Evolutionary conservation across 2,888 invertebrate genomes (phyloP).

Genomic region (Drosophila anomelani): DNA sequence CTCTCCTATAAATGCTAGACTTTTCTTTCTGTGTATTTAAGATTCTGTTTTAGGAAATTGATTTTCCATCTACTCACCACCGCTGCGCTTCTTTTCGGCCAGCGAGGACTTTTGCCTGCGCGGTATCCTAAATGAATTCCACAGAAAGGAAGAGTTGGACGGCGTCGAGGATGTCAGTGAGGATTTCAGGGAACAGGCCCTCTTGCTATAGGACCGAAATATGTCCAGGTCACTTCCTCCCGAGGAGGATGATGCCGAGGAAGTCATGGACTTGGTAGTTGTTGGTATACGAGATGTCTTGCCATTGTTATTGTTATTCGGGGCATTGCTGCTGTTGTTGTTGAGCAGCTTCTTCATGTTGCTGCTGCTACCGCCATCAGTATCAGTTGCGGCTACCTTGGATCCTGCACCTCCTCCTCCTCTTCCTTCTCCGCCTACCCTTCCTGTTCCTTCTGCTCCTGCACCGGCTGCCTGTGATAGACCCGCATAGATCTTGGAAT

Average conservation of each 20-base stretch:
- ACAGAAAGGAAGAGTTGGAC: slow-evolving; percentile 80
- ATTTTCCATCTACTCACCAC: slow-evolving; percentile 64
- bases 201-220: slow-evolving; percentile 37
- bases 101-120: slow-evolving; percentile 82
- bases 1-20: neutral
- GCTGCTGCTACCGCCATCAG: slow-evolving; percentile 19
- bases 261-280: slow-evolving; percentile 52
- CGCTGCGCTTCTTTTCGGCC: slow-evolving; percentile 37
- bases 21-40: neutral
- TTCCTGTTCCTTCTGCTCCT: slow-evolving; percentile 6
- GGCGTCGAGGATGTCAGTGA: slow-evolving; percentile 39
- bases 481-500: slow-evolving; percentile 66
- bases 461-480: slow-evolving; percentile 10
- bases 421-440: slow-evolving; percentile 11
- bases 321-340: slow-evolving; percentile 37
- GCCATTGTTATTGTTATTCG: slow-evolving; percentile 53
- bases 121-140: slow-evolving; percentile 84
- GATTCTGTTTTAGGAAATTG: slow-evolving; percentile 46
- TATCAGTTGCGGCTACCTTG: slow-evolving; percentile 2
- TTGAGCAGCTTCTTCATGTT: slow-evolving; percentile 59
- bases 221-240: slow-evolving; percentile 82
- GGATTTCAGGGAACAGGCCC: slow-evolving; percentile 51
- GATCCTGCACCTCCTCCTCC: slow-evolving; percentile 23
- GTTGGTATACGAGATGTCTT: slow-evolving; percentile 72
- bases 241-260: slow-evolving; percentile 50